Conservation (phyloP, 2,888 invertebrate genomes). For the Eupelmus urozonus region DNA sequence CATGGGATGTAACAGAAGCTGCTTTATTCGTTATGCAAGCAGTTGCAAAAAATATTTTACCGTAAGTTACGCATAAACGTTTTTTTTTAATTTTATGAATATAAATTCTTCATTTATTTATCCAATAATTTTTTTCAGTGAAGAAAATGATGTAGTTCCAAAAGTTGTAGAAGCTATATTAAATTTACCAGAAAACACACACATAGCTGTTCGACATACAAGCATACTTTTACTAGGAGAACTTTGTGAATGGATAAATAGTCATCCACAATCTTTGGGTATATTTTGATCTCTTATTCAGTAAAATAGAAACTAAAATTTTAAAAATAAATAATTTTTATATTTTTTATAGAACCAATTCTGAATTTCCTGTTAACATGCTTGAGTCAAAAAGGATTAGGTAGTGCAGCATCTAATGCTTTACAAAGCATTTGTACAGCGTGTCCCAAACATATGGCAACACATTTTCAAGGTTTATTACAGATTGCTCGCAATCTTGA, state of each 20-base stretch:
- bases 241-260: slow-evolving; percentile 96
- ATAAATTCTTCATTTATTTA: too few relatives aligned
- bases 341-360: slow-evolving; percentile 82
- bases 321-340: slow-evolving; percentile 35
- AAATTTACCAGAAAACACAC: slow-evolving; percentile 87
- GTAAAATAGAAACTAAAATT: not conserved
- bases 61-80: slow-evolving; percentile 82
- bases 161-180: slow-evolving; percentile 95
- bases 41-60: slow-evolving; percentile 95
- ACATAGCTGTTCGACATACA: slow-evolving; percentile 92
- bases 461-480: slow-evolving; percentile 86
- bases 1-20: slow-evolving; percentile 96
- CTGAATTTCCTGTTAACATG: slow-evolving; percentile 88
- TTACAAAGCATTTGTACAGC: slow-evolving; percentile 91
- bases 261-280: slow-evolving; percentile 88
- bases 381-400: slow-evolving; percentile 85
- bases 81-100: slow-evolving; percentile 8
- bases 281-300: slow-evolving; percentile 53
- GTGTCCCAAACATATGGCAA: slow-evolving; percentile 88
- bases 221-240: slow-evolving; percentile 93
- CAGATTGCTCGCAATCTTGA: slow-evolving; percentile 87
- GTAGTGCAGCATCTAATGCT: slow-evolving; percentile 89
- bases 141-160: slow-evolving; percentile 94
- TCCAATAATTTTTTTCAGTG: slow-evolving; percentile 82
- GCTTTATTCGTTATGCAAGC: slow-evolving; percentile 96